These are phyloP conservation scores for Synanceia verrucosa DNA, from an alignment of 2,797 vertebrate species.

Conservation along the genomic window DNA sequence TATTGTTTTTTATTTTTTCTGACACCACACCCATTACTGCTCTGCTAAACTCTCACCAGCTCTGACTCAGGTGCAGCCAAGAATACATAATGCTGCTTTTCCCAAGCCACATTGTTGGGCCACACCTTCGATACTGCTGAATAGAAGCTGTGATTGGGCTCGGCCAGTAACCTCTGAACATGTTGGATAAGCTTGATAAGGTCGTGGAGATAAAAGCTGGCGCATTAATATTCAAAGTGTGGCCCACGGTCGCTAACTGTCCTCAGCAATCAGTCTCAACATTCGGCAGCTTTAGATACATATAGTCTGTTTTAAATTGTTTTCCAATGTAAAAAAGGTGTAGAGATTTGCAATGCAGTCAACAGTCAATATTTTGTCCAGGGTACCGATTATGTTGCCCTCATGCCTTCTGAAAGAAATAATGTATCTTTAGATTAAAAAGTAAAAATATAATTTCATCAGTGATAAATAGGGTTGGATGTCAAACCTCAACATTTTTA, in stretches of 20 bases:
- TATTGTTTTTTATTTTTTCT: slow-evolving; percentile 31
- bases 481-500: neutral
- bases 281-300: neutral
- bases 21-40: slow-evolving; percentile 39
- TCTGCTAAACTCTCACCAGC: slow-evolving; percentile 31
- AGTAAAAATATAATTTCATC: neutral
- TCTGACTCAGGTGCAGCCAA: slow-evolving; percentile 37
- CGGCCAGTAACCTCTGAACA: slow-evolving; percentile 26
- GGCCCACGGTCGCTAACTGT: neutral
- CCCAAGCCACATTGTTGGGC: slow-evolving; percentile 9
- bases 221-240: slow-evolving; percentile 1
- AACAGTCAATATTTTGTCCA: neutral
- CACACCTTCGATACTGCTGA: slow-evolving; percentile 52
- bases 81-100: slow-evolving; percentile 46
- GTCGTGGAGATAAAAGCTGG: slow-evolving; percentile 19
- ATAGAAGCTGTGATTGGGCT: slow-evolving; percentile 24
- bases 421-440: neutral
- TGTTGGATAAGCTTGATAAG: slow-evolving; percentile 30
- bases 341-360: neutral
- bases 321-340: neutral
- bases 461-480: neutral
- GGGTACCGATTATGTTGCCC: neutral
- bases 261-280: neutral
- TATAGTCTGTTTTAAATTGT: neutral
- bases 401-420: neutral